Percentiles rank a stretch among this genome's conserved stretches.
phyloP scores from a whole-genome alignment of 2,797 vertebrate genomes.

The Gobio occitaniae region DNA sequence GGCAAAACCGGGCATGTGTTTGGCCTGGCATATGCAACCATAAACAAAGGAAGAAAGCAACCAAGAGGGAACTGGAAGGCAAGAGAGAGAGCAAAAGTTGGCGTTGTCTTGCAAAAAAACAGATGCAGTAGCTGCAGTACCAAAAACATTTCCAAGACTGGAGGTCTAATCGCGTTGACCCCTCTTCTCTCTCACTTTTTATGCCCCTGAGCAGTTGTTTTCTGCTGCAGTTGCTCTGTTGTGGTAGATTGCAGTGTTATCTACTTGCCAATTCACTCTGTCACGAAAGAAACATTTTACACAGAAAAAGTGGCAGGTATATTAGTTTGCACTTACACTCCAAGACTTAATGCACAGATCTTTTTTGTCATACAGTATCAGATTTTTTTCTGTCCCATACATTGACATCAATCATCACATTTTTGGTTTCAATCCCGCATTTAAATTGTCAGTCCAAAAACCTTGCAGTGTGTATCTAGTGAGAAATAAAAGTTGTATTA shows the following conservation, averaged over 20 bases:
- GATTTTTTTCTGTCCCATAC: neutral
- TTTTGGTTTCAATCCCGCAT: neutral
- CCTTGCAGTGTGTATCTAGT: neutral
- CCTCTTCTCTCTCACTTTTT: conserved; percentile 35
- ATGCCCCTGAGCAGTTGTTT: neutral
- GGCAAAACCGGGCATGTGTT: conserved; percentile 34
- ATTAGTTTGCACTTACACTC: neutral
- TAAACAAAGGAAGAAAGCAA: conserved; percentile 49
- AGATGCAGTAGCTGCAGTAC: conserved; percentile 35
- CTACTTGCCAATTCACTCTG: neutral
- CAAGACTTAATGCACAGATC: neutral
- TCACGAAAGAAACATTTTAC: neutral
- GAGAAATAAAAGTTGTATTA: neutral
- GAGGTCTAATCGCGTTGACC: conserved; percentile 31
- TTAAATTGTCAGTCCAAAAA: neutral
- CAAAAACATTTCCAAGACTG: conserved; percentile 50
- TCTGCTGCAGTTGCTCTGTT: conserved; percentile 29
- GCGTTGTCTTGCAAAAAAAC: conserved; percentile 32
- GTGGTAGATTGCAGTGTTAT: neutral
- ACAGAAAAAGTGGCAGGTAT: neutral
- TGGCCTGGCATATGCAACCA: conserved; percentile 33
- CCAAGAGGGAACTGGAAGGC: conserved; percentile 15
- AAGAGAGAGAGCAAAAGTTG: conserved; percentile 52
- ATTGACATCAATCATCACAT: neutral
- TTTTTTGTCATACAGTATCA: neutral